Percentiles rank a stretch among this genome's conserved stretches.
These are phyloP conservation scores for Limnothrissa miodon DNA, from an alignment of 2,113 vertebrate species.

Conservation along the genomic window DNA sequence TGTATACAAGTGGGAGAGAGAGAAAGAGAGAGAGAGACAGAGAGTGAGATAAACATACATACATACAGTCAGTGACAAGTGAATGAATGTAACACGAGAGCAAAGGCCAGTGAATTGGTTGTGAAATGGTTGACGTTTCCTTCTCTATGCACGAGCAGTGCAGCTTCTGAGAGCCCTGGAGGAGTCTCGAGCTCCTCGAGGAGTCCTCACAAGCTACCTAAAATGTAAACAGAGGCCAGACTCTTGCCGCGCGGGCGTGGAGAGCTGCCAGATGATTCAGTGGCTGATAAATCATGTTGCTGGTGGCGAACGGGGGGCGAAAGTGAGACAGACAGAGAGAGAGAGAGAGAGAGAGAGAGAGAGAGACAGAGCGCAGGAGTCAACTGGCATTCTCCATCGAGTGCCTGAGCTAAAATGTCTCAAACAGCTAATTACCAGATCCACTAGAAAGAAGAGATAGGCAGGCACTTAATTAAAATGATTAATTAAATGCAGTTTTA, in stretches of 20 bases:
- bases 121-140: too few relatives aligned
- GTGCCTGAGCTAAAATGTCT: slow-evolving; percentile 45
- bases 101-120: too few relatives aligned
- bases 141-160: neutral
- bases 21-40: too few relatives aligned
- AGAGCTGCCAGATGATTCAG: neutral
- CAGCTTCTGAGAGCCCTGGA: neutral
- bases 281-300: neutral
- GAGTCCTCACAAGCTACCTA: neutral
- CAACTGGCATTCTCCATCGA: neutral
- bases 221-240: too few relatives aligned
- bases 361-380: too few relatives aligned
- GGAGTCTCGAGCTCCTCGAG: neutral
- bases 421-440: slow-evolving; percentile 62
- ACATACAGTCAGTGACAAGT: neutral
- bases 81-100: too few relatives aligned
- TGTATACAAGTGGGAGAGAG: too few relatives aligned
- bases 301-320: too few relatives aligned
- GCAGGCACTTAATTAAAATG: slow-evolving; percentile 68
- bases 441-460: slow-evolving; percentile 60
- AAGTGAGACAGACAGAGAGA: too few relatives aligned
- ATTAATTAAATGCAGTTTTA: slow-evolving; percentile 67
- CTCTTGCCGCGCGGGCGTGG: neutral
- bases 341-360: too few relatives aligned
- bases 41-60: too few relatives aligned